Evolutionary conservation across 2,797 vertebrate species (phyloP).

Genomic region (Chloroceryle amazona): DNA sequence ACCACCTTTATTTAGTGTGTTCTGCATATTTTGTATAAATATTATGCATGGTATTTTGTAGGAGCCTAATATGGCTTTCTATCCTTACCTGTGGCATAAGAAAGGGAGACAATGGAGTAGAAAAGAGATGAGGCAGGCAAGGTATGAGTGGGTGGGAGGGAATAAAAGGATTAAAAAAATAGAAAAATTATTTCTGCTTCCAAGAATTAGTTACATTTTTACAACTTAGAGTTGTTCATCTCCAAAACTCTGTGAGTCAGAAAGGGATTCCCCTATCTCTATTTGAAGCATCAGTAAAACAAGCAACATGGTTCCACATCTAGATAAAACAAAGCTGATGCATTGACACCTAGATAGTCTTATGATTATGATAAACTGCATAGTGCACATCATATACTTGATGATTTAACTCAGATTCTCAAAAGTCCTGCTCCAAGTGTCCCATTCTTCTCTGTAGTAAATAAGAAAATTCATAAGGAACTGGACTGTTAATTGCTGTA

Average conservation of each 20-base stretch:
- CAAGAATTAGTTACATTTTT: neutral
- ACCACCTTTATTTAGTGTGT: neutral
- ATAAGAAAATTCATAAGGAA: neutral
- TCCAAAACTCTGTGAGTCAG: neutral
- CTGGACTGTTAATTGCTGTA: neutral
- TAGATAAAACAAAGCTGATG: neutral
- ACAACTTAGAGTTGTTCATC: neutral
- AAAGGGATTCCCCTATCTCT: neutral
- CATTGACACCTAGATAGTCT: neutral
- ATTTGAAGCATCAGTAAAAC: neutral
- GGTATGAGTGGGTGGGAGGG: neutral
- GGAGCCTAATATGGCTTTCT: neutral
- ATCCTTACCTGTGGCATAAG: neutral
- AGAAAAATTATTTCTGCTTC: neutral
- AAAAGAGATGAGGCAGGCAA: neutral
- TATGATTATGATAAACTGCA: neutral
- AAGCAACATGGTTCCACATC: neutral
- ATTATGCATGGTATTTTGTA: neutral
- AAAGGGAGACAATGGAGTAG: neutral
- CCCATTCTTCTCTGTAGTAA: neutral
- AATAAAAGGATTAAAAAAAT: neutral
- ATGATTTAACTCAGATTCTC: neutral
- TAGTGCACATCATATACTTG: neutral
- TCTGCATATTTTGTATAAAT: neutral
- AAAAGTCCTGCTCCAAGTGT: neutral